Evolutionary conservation across 2,797 vertebrate species (phyloP), one percentile per base, ranked within the genome.

Genomic region (Chloroceryle amazona): DNA sequence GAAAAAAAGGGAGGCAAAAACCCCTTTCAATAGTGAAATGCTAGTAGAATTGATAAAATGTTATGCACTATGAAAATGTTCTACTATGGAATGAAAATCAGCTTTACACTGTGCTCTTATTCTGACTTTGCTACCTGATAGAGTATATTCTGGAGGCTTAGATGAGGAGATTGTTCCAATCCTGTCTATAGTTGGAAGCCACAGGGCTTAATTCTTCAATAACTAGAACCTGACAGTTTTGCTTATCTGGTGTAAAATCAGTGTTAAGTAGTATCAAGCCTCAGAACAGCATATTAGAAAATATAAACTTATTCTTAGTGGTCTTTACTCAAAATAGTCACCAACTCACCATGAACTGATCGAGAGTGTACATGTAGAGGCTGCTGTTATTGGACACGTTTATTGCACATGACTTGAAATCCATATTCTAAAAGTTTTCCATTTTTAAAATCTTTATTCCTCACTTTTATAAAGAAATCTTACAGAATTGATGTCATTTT

Each of bases 401-500:
- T 51, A 35, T 49, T 18, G 23, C 19, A 3, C 1, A 1, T 21
- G 41, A 23, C 16, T 65, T n/a, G 19, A 67, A 57, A 54, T 39
- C 17, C 2, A 0, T 10, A 29, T 42, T 31, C 62, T 54, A 25
- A 29, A 75, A 47, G 6, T 37, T 79, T 81, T 46, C 47, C 15
- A n/a, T 4, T 2, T n/a, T 13, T 35, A 60, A 39, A 13, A 3
- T 23, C n/a, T 65, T 82, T 15, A 19, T 61, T 84, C 18, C 41
- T 86, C 33, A 2, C 7, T 80, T 22, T 58, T 71, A 29, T 37
- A 65, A 70, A 49, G 57, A n/a, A 31, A 47, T 8, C 12, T 5
- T 5, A 3, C 2, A 26, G 23, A 31, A 10, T 0, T 20, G 17
- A 3, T 52, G n/a, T 5, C 2, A 1, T 44, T 81, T 54, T 12